phyloP scores from a whole-genome alignment of 2,113 vertebrate species.

The Corvus moneduloides region DNA sequence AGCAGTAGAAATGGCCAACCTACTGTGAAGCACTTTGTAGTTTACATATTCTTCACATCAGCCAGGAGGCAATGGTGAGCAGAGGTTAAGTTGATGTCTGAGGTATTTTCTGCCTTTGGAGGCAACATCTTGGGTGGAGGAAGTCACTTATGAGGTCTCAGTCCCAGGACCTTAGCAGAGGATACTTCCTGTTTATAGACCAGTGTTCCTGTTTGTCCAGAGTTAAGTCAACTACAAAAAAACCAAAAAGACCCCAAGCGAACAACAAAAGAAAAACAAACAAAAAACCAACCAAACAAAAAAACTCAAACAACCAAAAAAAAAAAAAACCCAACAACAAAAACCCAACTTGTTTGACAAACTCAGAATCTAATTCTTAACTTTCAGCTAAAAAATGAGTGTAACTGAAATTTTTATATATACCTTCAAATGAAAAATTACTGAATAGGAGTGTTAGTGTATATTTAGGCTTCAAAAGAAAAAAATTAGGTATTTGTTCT shows the following conservation, averaged over 20 bases:
- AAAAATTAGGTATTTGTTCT: neutral
- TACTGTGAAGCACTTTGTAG: neutral
- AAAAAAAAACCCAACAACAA: neutral
- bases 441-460: neutral
- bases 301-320: neutral
- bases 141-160: accelerated
- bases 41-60: neutral
- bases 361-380: neutral
- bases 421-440: neutral
- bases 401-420: neutral
- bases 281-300: neutral
- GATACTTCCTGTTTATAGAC: neutral
- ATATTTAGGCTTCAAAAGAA: neutral
- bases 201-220: neutral
- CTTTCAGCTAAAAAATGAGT: neutral
- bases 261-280: neutral
- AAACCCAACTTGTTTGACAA: neutral
- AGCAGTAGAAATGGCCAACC: neutral
- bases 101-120: neutral
- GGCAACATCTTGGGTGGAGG: neutral
- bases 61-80: neutral
- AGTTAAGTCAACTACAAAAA: neutral
- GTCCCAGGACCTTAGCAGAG: neutral
- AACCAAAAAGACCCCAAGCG: neutral
- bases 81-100: neutral